Evolutionary conservation across 2,797 vertebrate species (phyloP).

Genomic region (Petrocephalus schoutedeni): DNA sequence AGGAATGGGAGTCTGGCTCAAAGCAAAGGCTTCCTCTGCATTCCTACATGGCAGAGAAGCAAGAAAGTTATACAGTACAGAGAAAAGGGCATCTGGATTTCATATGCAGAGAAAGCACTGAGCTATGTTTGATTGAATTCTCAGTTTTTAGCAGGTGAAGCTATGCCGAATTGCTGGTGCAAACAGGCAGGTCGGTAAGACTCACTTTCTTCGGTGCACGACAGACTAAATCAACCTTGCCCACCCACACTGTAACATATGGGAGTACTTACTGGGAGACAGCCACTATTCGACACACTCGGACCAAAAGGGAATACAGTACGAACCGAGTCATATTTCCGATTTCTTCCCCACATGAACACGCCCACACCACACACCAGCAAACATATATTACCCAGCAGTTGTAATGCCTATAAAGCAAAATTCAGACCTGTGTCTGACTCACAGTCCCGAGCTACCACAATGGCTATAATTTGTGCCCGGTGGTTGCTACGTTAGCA

Average conservation of each 20-base stretch:
- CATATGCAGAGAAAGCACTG: not conserved
- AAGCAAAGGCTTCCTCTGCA: not conserved
- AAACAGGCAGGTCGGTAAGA: constrained; percentile 21
- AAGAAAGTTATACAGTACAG: not conserved
- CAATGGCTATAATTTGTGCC: not conserved
- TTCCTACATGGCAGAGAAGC: not conserved
- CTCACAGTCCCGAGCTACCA: not conserved
- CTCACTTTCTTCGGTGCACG: constrained; percentile 46
- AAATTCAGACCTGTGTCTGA: not conserved
- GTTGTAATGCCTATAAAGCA: not conserved
- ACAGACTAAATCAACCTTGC: constrained; percentile 45
- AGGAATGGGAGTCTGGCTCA: not conserved
- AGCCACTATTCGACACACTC: constrained; percentile 34
- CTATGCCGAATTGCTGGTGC: constrained; percentile 30
- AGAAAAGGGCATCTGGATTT: not conserved
- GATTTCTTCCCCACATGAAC: constrained; percentile 24
- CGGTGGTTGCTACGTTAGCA: not conserved
- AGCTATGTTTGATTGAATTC: not conserved
- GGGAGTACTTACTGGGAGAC: constrained; percentile 53
- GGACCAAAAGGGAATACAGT: constrained; percentile 35
- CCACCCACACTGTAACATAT: constrained; percentile 61
- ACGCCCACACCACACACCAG: not conserved
- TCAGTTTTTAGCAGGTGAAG: constrained; percentile 19
- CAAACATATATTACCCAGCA: not conserved
- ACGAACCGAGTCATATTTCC: constrained; percentile 21